These are phyloP conservation scores for Pseudomyrmex cubaensis DNA, from an alignment of 1,140 invertebrate genomes.

Conservation along the genomic window DNA sequence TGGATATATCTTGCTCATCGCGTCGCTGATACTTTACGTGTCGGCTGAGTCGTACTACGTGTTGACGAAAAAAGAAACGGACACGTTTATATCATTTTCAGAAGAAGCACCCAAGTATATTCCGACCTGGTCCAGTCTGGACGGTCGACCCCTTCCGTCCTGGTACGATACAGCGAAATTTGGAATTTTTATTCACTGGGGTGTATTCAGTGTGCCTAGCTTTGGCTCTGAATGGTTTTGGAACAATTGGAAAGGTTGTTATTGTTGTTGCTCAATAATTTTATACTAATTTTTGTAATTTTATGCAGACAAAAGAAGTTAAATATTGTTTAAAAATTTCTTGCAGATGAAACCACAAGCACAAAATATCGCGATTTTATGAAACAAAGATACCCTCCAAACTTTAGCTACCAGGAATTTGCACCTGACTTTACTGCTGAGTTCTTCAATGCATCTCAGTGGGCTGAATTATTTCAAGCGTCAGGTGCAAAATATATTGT, in stretches of 20 bases:
- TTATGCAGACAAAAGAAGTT: neutral
- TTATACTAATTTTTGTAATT: neutral
- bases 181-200: slow-evolving; percentile 98
- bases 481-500: slow-evolving; percentile 95
- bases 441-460: slow-evolving; percentile 92
- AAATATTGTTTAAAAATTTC: too few relatives aligned
- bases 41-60: slow-evolving; percentile 1
- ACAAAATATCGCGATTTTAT: slow-evolving; percentile 88
- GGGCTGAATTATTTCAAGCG: slow-evolving; percentile 90
- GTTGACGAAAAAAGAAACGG: neutral
- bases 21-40: too few relatives aligned
- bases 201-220: slow-evolving; percentile 95
- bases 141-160: slow-evolving; percentile 91
- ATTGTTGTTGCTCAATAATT: slow-evolving; percentile 20
- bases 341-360: slow-evolving; percentile 69
- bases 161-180: slow-evolving; percentile 97
- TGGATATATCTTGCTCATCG: too few relatives aligned
- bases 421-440: slow-evolving; percentile 92
- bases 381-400: slow-evolving; percentile 91
- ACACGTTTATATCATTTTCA: neutral
- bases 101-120: slow-evolving; percentile 81
- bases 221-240: slow-evolving; percentile 96
- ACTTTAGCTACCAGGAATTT: slow-evolving; percentile 95
- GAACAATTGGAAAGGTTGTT: slow-evolving; percentile 89
- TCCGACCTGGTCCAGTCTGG: slow-evolving; percentile 93